phyloP scores from a whole-genome alignment of 2,113 vertebrate species.

The Nipponia nippon region DNA sequence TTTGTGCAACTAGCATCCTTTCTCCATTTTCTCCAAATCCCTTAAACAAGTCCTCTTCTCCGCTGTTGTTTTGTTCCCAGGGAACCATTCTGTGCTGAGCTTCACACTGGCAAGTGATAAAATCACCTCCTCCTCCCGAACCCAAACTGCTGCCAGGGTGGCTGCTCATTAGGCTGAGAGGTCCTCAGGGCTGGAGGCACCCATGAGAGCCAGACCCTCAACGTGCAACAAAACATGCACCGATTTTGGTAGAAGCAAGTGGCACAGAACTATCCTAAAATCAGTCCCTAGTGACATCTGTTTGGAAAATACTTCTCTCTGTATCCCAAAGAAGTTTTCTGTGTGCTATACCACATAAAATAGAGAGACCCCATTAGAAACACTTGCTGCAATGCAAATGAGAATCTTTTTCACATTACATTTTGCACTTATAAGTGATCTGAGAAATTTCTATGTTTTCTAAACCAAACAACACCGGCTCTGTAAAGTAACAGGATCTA shows the following conservation, averaged over 20 bases:
- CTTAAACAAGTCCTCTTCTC: not conserved
- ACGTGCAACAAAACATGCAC: not conserved
- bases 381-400: not conserved
- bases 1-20: not conserved
- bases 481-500: not conserved
- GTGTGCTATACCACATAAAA: not conserved
- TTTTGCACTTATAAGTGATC: not conserved
- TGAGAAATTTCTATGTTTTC: not conserved
- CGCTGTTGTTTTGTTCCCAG: not conserved
- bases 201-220: not conserved
- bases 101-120: not conserved
- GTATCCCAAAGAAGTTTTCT: not conserved
- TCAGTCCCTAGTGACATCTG: not conserved
- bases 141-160: not conserved
- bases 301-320: not conserved
- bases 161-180: not conserved
- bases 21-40: not conserved
- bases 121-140: not conserved
- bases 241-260: not conserved
- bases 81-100: not conserved
- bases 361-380: not conserved
- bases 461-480: not conserved
- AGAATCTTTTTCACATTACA: not conserved
- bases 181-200: not conserved
- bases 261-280: not conserved